phyloP scores from a whole-genome alignment of 2,113 vertebrate species.

The Nansenia antarctica region DNA sequence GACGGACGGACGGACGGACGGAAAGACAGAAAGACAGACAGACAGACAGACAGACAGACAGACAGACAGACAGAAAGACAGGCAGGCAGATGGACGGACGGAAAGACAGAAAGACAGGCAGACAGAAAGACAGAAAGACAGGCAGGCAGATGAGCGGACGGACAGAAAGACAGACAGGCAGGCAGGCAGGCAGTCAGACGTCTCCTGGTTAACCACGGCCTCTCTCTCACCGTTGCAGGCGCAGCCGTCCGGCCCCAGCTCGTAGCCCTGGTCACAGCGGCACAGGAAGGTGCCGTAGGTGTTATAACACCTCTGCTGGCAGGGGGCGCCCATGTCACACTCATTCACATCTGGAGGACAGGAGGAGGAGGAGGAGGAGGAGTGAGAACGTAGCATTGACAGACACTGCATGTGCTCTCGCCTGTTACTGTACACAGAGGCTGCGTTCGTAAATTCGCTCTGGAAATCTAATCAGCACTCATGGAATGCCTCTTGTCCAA shows the following conservation, averaged over 20 bases:
- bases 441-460: too few species aligned
- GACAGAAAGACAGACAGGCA: background rate
- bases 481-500: too few species aligned
- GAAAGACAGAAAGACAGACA: too few species aligned
- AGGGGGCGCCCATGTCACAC: conserved; percentile 91
- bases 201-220: too few species aligned
- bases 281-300: conserved; percentile 91
- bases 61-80: too few species aligned
- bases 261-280: conserved; percentile 89
- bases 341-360: conserved; percentile 84
- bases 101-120: background rate
- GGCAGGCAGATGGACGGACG: too few species aligned
- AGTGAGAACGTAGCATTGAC: background rate
- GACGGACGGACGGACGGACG: too few species aligned
- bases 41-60: background rate
- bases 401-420: background rate
- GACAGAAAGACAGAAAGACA: background rate
- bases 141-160: too few species aligned
- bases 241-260: conserved; percentile 84
- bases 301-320: conserved; percentile 89
- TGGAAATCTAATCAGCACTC: too few species aligned
- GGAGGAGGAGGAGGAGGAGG: background rate
- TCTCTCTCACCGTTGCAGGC: conserved; percentile 73
- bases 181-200: too few species aligned
- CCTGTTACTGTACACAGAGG: background rate